Base-by-base conservation (phyloP, 2,888 invertebrate species). In the Drosophila nigritarsus region DNA sequence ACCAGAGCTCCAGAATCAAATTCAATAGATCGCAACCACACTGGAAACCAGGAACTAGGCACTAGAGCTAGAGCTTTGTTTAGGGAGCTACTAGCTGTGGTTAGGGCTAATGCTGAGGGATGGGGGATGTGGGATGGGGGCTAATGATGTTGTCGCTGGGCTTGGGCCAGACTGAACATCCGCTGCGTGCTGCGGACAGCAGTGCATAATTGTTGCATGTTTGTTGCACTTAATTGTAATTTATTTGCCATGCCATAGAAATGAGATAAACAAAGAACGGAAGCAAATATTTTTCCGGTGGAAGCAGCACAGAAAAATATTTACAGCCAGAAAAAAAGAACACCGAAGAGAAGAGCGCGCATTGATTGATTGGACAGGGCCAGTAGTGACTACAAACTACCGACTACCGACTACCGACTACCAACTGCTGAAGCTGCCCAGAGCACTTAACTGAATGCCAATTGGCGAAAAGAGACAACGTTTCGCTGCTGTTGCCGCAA, bases 281-380 rank as follows among this genome's bases (percentile, higher is more conserved):
- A 85, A 85, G 82, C 87, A 79, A 87, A 89, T 78, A 87, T 82
- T 85, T 89, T 89, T 85, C 87, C 89, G 87, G 87, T 85, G 87
- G 85, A 85, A 87, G 78, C 75, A 29, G 45, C 49, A 74, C 59
- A 63, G 60, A 55, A 59, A 65, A 59, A 65, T 65, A 61, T 73
- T 53, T 48, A 66, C 32, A 34, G 34, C 0, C 36, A 48, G 29
- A n/a, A 45, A 71, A 54, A 54, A 45, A 38, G 36, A 60, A 15
- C 3, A 20, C 18, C 54, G 11, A 20, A 34, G 55, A 24, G 42
- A 27, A n/a, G n/a, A 62, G 58, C 4, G 18, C 42, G 42, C 81
- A 64, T 69, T 75, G 78, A 83, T 87, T 83, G 78, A 83, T 83
- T 83, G 55, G 64, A 53, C 58, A 24, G 42, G 48, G 36, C 55